phyloP scores from a whole-genome alignment of 2,113 vertebrate species.

The Rhinopomastus cyanomelas region DNA sequence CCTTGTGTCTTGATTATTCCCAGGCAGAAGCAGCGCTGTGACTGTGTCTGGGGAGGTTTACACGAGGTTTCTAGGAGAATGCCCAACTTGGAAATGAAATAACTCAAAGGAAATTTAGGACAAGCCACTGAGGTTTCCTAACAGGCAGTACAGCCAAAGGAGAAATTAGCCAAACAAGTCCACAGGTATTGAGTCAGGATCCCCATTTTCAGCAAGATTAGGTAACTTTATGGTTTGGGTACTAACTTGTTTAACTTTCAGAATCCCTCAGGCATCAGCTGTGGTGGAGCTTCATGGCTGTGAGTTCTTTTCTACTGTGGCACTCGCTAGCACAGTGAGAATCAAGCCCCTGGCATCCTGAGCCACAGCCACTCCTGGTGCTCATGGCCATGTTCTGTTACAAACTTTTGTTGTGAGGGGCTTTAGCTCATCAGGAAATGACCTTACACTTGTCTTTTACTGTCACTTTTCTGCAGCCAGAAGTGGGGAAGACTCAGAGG shows the following conservation, averaged over 20 bases:
- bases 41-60: neutral
- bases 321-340: neutral
- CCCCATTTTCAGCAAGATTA: neutral
- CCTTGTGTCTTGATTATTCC: neutral
- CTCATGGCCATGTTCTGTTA: fast-evolving
- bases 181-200: neutral
- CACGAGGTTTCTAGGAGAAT: constrained; percentile 52
- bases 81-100: constrained; percentile 73
- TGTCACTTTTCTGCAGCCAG: constrained; percentile 63
- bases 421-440: neutral
- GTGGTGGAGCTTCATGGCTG: neutral
- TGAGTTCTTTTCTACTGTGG: neutral
- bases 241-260: neutral
- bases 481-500: constrained; percentile 76
- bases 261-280: neutral
- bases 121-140: neutral
- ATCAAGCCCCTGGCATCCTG: neutral
- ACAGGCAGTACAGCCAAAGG: neutral
- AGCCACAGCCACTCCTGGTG: neutral
- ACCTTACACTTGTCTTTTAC: neutral
- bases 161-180: neutral
- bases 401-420: neutral
- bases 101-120: neutral
- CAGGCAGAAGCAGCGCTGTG: neutral
- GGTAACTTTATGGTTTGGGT: neutral